Conservation (phyloP, 2,888 invertebrate genomes). For the Archips crataeganus region DNA sequence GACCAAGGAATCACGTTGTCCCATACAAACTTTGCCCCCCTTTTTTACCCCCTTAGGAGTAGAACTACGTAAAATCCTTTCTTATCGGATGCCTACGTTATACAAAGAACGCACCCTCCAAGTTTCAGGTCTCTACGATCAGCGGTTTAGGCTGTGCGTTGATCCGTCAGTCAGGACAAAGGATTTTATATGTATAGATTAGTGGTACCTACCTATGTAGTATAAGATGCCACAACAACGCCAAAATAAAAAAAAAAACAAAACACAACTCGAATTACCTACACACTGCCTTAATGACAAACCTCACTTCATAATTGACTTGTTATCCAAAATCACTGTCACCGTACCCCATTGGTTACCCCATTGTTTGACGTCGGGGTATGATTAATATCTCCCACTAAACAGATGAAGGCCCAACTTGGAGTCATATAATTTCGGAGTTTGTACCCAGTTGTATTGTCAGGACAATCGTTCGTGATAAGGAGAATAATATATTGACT, state of each 20-base stretch:
- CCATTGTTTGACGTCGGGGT: constrained; percentile 42
- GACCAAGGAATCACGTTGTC: too few relatives aligned
- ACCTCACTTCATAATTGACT: constrained; percentile 7
- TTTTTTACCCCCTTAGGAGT: too few relatives aligned
- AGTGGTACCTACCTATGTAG: too few relatives aligned
- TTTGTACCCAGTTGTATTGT: constrained; percentile 35
- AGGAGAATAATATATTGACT: constrained; percentile 32
- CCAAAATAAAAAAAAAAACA: not conserved
- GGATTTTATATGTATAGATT: too few relatives aligned
- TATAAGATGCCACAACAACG: too few relatives aligned
- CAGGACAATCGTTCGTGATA: constrained; percentile 37
- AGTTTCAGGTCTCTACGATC: too few relatives aligned
- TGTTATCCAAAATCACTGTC: not conserved
- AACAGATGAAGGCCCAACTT: constrained; percentile 41
- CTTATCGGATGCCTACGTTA: too few relatives aligned
- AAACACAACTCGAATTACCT: not conserved
- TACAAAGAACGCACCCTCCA: too few relatives aligned
- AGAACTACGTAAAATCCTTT: too few relatives aligned
- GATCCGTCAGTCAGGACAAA: too few relatives aligned
- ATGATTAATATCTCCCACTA: constrained; percentile 47
- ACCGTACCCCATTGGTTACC: constrained; percentile 4
- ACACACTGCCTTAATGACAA: not conserved
- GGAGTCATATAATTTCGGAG: constrained; percentile 27
- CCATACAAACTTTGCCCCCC: too few relatives aligned
- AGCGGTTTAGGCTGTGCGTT: too few relatives aligned